Evolutionary conservation across 2,888 invertebrate genomes (phyloP).

Genomic region (Drosophila percnosoma): DNA sequence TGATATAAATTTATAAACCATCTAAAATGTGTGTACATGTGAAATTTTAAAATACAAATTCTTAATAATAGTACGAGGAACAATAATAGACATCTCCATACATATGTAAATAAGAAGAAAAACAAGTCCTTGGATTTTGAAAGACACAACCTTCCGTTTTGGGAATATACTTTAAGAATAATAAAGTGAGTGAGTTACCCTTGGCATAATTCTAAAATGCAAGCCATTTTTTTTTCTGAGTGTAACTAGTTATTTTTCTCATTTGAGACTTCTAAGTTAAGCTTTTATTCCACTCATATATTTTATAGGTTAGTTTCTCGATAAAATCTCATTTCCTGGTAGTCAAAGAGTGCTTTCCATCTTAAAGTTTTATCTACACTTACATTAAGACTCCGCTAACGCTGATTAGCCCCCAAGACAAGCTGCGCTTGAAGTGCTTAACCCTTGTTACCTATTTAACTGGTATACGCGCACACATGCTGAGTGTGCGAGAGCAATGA

Average conservation of each 20-base stretch:
- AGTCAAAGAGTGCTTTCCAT: not conserved
- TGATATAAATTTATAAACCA: too few relatives aligned
- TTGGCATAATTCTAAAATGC: not conserved
- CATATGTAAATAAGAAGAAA: too few relatives aligned
- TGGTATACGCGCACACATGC: constrained; percentile 16
- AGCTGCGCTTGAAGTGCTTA: constrained; percentile 32
- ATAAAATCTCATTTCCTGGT: not conserved
- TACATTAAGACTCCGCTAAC: constrained; percentile 28
- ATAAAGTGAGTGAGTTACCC: not conserved
- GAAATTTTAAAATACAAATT: too few relatives aligned
- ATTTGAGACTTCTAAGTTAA: not conserved
- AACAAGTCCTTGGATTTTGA: not conserved
- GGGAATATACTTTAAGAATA: not conserved
- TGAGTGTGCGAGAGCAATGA: not conserved
- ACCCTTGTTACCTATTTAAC: constrained; percentile 45
- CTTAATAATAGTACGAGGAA: too few relatives aligned
- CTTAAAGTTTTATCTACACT: constrained; percentile 6
- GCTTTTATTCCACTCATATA: not conserved
- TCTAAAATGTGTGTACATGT: too few relatives aligned
- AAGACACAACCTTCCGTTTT: not conserved
- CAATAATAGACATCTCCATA: too few relatives aligned
- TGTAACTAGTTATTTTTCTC: not conserved
- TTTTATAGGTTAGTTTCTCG: not conserved
- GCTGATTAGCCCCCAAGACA: constrained; percentile 41
- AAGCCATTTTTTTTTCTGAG: not conserved